Evolutionary conservation across 1,140 invertebrate species (phyloP).

Genomic region (Drosophila fuyamai): DNA sequence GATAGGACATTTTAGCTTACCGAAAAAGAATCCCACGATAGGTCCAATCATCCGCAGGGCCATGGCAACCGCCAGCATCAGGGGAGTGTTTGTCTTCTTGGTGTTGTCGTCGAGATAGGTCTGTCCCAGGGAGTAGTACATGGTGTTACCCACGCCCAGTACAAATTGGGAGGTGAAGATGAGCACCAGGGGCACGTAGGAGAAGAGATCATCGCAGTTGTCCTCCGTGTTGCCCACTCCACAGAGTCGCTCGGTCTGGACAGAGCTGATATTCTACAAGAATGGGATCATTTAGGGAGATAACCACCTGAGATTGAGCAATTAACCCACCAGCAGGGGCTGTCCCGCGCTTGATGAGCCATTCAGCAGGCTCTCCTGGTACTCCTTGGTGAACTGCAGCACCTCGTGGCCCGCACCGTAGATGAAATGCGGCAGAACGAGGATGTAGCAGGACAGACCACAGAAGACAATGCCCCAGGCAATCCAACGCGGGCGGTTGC

Average conservation of each 20-base stretch:
- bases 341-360: constrained; percentile 21
- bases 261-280: constrained; percentile 44
- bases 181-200: constrained; percentile 87
- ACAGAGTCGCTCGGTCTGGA: constrained; percentile 65
- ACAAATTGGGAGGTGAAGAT: constrained; percentile 90
- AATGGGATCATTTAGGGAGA: background rate
- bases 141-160: constrained; percentile 88
- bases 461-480: constrained; percentile 88
- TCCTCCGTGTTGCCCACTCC: constrained; percentile 60
- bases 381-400: constrained; percentile 85
- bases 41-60: constrained; percentile 80
- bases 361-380: constrained; percentile 52
- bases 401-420: constrained; percentile 88
- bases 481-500: constrained; percentile 88
- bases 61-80: constrained; percentile 85
- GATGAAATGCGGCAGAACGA: constrained; percentile 89
- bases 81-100: constrained; percentile 88
- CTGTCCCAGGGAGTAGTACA: constrained; percentile 89
- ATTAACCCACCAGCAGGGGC: constrained; percentile 44
- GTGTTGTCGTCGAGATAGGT: constrained; percentile 90
- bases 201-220: constrained; percentile 85
- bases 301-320: background rate
- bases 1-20: constrained; percentile 27
- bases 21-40: constrained; percentile 77
- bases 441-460: constrained; percentile 88